These are phyloP conservation scores for Caenorhabditis remanei DNA, from an alignment of 1,140 invertebrate species.

Conservation along the genomic window DNA sequence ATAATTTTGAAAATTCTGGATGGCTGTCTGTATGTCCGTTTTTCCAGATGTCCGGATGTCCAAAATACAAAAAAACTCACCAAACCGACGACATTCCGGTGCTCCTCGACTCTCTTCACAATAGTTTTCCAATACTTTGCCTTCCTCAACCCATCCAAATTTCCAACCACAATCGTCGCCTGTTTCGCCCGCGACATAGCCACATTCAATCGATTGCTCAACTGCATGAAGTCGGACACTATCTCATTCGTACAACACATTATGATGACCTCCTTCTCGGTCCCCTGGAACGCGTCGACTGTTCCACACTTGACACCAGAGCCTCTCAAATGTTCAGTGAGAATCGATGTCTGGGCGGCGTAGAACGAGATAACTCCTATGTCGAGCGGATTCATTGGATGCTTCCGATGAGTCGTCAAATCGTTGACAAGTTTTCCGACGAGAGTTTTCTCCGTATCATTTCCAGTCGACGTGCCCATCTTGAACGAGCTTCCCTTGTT, in stretches of 20 bases:
- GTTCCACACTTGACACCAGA: conserved; percentile 23
- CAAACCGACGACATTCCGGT: background rate
- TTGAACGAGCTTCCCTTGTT: background rate
- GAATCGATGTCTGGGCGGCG: background rate
- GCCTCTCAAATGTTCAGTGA: background rate
- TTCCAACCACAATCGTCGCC: conserved; percentile 12
- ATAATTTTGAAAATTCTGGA: background rate
- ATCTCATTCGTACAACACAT: conserved; percentile 5
- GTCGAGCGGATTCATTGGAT: background rate
- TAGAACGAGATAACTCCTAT: conserved; percentile 35
- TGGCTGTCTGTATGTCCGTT: background rate
- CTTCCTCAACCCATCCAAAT: background rate
- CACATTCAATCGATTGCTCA: conserved; percentile 4
- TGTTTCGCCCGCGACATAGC: conserved; percentile 14
- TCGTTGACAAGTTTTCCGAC: background rate
- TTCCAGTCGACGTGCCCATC: conserved; percentile 11
- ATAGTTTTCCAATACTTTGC: conserved; percentile 9
- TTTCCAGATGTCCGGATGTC: background rate
- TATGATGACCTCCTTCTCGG: conserved; percentile 12
- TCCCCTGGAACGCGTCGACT: conserved; percentile 33
- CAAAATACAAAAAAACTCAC: background rate
- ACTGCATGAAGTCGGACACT: background rate
- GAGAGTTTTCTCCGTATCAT: background rate
- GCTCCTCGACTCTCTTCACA: background rate
- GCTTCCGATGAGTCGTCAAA: background rate